Base-by-base conservation (phyloP, 2,113 vertebrate species). In the Psittacula cyanocephala region DNA sequence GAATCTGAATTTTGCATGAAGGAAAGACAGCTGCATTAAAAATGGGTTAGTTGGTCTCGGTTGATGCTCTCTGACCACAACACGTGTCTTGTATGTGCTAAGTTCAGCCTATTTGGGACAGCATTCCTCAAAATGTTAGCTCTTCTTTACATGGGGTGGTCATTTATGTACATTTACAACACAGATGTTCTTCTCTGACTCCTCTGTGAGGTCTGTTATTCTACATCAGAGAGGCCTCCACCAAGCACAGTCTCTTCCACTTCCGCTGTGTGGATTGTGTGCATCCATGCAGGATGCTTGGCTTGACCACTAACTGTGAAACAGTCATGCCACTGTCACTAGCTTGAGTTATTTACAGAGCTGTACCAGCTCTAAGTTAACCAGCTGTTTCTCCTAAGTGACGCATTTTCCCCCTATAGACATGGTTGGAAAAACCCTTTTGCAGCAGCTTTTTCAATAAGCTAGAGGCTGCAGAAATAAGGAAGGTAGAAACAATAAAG, bases 381-480 rank as follows among this genome's bases (percentile, higher is more conserved):
- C 39, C 63, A 72, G 44, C 18, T 75, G 25, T 75, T 88, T 82
- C 75, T 85, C 76, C 37, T 65, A 79, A 74, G 31, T 79, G 65
- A 72, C 9, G 22, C 47, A 69, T 88, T 59, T 86, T 70, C 55
- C 29, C 55, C 46, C 22, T 33, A 19, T 23, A 74, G 31, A 59
- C 37, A 28, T 24, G 31, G 53, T 10, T 83, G 59, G 39, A 31
- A 47, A 63, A 72, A 57, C 12, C 29, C 52, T 62, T 85, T 52
- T 81, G 64, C 35, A 85, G 65, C 44, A 88, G 43, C 14, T 50
- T 88, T 85, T 88, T 74, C 53, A 91, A 60, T 74, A 65, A 65
- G 57, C 35, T 75, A 43, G 76, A 94, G 77, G 87, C 76, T 65
- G 55, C 50, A 91, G 81, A 88, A 91, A 41, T 82, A 79, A 46